A percentile compares a stretch with the other conserved stretches of the same genome.
Conservation (phyloP, 2,888 invertebrate genomes). For the Amaurobius ferox region DNA sequence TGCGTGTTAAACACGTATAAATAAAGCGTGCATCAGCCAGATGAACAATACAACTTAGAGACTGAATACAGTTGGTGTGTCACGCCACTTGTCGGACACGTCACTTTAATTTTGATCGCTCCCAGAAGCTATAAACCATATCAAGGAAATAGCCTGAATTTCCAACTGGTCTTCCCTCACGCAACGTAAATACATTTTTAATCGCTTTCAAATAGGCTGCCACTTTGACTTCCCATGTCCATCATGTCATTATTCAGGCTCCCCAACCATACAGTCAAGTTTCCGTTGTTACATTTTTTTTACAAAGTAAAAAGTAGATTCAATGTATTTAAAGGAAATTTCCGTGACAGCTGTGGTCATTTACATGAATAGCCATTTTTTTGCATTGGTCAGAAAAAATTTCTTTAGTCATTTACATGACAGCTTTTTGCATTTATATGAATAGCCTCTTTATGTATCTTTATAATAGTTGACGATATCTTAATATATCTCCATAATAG, state of each 20-base stretch:
- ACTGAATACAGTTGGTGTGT: not conserved
- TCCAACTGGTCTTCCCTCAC: not conserved
- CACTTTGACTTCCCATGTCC: not conserved
- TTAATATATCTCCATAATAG: too few species aligned
- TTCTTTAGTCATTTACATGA: too few species aligned
- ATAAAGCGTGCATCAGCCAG: too few species aligned
- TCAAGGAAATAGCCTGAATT: constrained; percentile 5
- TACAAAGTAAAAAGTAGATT: not conserved
- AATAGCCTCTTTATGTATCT: too few species aligned
- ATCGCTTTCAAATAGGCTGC: not conserved
- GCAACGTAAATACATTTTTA: constrained; percentile 6
- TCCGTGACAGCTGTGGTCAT: not conserved
- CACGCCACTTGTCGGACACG: not conserved
- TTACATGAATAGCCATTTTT: too few species aligned
- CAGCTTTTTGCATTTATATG: too few species aligned
- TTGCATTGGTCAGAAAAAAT: too few species aligned
- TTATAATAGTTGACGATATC: too few species aligned
- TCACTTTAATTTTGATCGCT: not conserved
- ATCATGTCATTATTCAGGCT: constrained; percentile 2
- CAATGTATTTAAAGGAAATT: not conserved
- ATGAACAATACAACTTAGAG: too few species aligned
- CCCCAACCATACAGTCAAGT: constrained; percentile 7
- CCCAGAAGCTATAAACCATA: not conserved
- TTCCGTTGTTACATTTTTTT: not conserved
- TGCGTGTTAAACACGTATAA: too few species aligned